A percentile compares a stretch with the other conserved stretches of the same genome.
Conservation (phyloP, 2,888 invertebrate species). For the Ochlodes sylvanus region DNA sequence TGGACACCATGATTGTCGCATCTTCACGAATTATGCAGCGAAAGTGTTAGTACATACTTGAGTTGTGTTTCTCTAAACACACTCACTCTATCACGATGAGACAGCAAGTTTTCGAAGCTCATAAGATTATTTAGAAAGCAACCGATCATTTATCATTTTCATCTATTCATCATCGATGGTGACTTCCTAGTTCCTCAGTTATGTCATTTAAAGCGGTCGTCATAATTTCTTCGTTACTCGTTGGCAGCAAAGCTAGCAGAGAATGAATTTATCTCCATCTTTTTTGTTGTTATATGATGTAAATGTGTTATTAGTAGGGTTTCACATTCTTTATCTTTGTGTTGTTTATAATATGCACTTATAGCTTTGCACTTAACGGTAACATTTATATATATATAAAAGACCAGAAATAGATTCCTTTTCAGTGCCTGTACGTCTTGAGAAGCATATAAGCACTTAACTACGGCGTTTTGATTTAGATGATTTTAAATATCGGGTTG, state of each 20-base stretch:
- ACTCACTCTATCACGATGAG: slow-evolving; percentile 24
- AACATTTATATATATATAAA: no score
- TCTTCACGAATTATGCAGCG: slow-evolving; percentile 16
- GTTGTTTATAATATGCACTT: no score
- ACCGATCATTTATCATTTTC: slow-evolving; percentile 34
- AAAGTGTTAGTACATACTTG: background rate
- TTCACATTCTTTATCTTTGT: background rate
- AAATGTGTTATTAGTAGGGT: slow-evolving; percentile 1
- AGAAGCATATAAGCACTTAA: no score
- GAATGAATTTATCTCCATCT: background rate
- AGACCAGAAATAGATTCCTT: no score
- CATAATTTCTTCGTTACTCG: slow-evolving; percentile 3
- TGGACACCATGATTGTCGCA: background rate
- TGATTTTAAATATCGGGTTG: no score
- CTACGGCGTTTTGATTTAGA: no score
- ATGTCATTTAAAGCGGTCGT: slow-evolving; percentile 9
- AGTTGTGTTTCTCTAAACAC: background rate
- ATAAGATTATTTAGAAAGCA: slow-evolving; percentile 31
- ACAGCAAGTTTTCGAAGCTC: background rate
- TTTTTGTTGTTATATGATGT: background rate
- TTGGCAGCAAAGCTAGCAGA: background rate
- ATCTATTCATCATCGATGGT: slow-evolving; percentile 22
- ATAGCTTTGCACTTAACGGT: no score
- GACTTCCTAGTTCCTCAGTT: slow-evolving; percentile 27
- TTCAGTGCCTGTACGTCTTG: no score